Percentiles rank a stretch among this genome's conserved stretches.
Evolutionary conservation across 2,888 invertebrate genomes (phyloP).

Genomic region (Adineta ricciae): DNA sequence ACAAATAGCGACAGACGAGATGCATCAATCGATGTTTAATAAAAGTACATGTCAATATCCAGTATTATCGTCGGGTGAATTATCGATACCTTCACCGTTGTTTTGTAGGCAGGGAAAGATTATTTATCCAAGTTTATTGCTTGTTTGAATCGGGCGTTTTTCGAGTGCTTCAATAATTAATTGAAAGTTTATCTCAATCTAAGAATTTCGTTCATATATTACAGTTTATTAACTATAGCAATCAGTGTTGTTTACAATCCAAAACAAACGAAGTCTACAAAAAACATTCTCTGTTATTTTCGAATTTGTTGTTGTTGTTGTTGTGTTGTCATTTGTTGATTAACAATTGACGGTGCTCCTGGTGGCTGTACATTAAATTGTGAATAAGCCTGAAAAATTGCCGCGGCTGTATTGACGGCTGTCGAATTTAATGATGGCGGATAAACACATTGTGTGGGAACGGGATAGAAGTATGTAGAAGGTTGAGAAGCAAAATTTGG

Average conservation of each 20-base stretch:
- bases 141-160: too few species aligned
- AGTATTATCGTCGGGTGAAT: too few species aligned
- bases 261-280: not conserved
- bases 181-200: too few species aligned
- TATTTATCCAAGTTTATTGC: too few species aligned
- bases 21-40: too few species aligned
- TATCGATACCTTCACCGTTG: too few species aligned
- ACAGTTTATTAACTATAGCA: not conserved
- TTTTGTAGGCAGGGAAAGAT: too few species aligned
- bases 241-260: not conserved
- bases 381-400: not conserved
- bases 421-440: not conserved
- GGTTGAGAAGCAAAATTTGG: not conserved
- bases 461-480: not conserved
- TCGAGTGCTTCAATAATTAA: too few species aligned
- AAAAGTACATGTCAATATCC: too few species aligned
- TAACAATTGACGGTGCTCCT: not conserved
- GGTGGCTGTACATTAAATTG: not conserved
- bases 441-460: not conserved
- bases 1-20: too few species aligned
- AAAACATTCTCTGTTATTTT: not conserved
- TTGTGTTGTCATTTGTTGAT: not conserved
- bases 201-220: not conserved
- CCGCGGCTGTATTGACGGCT: not conserved
- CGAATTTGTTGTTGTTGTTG: not conserved